Conservation (phyloP, 1,140 invertebrate species). For the Bombus huntii region DNA sequence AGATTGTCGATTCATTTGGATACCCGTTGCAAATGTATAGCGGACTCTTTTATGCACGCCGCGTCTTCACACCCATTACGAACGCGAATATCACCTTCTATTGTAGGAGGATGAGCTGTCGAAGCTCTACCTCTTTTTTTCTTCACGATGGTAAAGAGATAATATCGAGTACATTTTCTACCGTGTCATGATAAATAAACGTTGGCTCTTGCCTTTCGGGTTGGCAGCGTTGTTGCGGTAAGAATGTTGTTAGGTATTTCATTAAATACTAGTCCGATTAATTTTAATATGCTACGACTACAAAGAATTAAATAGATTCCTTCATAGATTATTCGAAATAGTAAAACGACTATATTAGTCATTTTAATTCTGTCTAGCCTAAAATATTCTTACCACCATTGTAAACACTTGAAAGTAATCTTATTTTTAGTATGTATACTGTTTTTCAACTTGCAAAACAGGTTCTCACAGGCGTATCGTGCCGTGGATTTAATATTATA, state of each 20-base stretch:
- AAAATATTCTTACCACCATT: not conserved
- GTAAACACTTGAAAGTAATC: not conserved
- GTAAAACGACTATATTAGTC: not conserved
- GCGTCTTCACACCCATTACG: not conserved
- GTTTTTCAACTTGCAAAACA: not conserved
- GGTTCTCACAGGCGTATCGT: not conserved
- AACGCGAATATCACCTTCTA: not conserved
- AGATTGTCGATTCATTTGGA: slow-evolving; percentile 11
- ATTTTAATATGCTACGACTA: not conserved
- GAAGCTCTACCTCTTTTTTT: not conserved
- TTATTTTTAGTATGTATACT: not conserved
- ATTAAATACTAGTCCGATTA: not conserved
- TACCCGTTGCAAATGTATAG: not conserved
- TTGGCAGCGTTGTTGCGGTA: not conserved
- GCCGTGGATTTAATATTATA: slow-evolving; percentile 6
- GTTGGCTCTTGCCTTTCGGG: too few species aligned
- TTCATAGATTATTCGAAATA: not conserved
- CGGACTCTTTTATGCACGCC: not conserved
- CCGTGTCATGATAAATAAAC: not conserved
- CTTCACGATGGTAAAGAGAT: not conserved
- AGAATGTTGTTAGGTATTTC: not conserved
- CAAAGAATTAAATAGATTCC: not conserved
- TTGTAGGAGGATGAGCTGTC: slow-evolving; percentile 3
- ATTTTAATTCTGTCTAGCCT: not conserved
- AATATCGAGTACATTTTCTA: not conserved